These are phyloP conservation scores for Palythoa grandiflora DNA, from an alignment of 92 coral and sea anemone genomes.

Conservation along the genomic window DNA sequence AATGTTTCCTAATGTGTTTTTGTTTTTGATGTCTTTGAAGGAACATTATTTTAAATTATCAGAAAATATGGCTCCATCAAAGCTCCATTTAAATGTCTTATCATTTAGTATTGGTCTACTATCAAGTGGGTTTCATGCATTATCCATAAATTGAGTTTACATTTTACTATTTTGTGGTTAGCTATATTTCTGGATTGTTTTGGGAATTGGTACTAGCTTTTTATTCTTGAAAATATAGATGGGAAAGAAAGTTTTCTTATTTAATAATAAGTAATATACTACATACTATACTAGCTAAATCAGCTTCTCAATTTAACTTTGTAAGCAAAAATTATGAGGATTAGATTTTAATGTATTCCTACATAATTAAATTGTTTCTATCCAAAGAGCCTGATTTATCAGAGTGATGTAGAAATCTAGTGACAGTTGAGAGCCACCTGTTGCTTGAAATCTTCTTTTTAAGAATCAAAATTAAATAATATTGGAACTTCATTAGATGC, in stretches of 20 bases:
- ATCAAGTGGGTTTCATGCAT: conserved; percentile 1
- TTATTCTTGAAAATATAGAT: background rate
- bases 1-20: background rate
- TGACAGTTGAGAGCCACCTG: conserved; percentile 42
- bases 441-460: conserved; percentile 12
- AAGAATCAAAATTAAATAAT: background rate
- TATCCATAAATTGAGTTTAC: background rate
- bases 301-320: background rate
- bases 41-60: background rate
- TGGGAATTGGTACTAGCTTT: background rate
- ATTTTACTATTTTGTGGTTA: background rate
- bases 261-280: background rate
- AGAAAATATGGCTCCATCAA: background rate
- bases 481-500: background rate
- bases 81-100: background rate
- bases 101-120: background rate
- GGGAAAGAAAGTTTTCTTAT: background rate
- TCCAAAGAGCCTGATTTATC: background rate
- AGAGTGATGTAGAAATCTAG: background rate
- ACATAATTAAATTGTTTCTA: background rate
- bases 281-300: background rate
- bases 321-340: background rate
- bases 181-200: background rate
- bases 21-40: background rate
- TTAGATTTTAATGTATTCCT: background rate